Evolutionary conservation across 2,888 invertebrate species (phyloP), one percentile per base, ranked within the genome.

Genomic region (Argyresthia goedartella): DNA sequence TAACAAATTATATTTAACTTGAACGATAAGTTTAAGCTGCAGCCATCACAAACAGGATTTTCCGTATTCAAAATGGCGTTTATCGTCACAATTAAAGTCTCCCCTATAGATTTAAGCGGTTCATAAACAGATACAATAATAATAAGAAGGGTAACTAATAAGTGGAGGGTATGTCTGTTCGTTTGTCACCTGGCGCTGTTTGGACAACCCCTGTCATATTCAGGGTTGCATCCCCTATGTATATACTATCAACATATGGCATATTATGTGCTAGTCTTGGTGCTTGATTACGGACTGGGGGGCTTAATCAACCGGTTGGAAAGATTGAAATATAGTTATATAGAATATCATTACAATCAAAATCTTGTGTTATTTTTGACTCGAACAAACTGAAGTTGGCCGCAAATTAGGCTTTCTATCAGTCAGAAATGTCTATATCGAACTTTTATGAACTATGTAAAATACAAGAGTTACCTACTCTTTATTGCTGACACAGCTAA

Each of bases 41-140:
- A 48, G 50, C 52, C 56, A 54, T 55, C 53, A 6, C 56, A 73
- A 79, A 80, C 76, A 60, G 73, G 77, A 73, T 77, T 71, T 66
- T 65, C 64, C 65, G 71, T 65, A 74, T 79, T 67, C 80, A 85
- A 86, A 77, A 84, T 82, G 80, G 81, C 85, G 82, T 75, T 79
- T 77, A 73, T 68, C 68, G 44, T 69, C 62, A 80, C 82, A 81
- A 84, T 84, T 84, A 82, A 77, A 76, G 14, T 71, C 73, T 79
- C 81, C 84, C 85, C 80, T 67, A 71, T 73, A 71, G 73, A 75
- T 74, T 77, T 71, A 74, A 73, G 65, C 73, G 72, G 81, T 82
- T 84, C 82, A 84, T 73, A 81, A 84, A 84, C 82, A 86, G 85
- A 86, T 82, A 86, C 84, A 81, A 77, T 84, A 84, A 85, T 85